A percentile compares a stretch with the other conserved stretches of the same genome.
These are phyloP conservation scores for Leptinotarsa juncta DNA, from an alignment of 2,888 invertebrate species.

Conservation along the genomic window DNA sequence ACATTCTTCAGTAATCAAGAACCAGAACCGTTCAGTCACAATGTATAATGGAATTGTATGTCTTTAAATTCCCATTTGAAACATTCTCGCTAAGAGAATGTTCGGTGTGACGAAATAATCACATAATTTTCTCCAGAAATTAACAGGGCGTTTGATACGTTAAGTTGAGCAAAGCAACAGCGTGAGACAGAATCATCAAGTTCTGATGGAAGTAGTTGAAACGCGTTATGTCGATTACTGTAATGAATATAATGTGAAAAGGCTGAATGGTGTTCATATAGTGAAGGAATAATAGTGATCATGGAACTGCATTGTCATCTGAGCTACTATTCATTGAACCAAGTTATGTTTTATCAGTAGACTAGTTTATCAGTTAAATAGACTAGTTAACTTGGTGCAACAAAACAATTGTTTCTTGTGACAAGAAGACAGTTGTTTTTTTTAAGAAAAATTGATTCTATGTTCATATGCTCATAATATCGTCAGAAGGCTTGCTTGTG, in stretches of 20 bases:
- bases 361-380: too few relatives aligned
- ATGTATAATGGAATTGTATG: not conserved
- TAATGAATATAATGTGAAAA: not conserved
- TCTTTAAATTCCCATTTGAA: not conserved
- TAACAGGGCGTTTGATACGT: slow-evolving; percentile 28
- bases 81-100: slow-evolving; percentile 9
- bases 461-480: too few relatives aligned
- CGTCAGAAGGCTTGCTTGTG: too few relatives aligned
- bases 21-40: not conserved
- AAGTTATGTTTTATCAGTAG: not conserved
- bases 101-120: slow-evolving; percentile 33
- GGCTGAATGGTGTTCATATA: not conserved
- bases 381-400: too few relatives aligned
- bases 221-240: slow-evolving; percentile 23
- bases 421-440: too few relatives aligned
- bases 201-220: slow-evolving; percentile 5
- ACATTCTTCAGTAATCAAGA: too few relatives aligned
- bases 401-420: too few relatives aligned
- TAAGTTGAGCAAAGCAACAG: not conserved
- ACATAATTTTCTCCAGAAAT: slow-evolving; percentile 26
- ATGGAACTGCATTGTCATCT: not conserved
- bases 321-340: not conserved
- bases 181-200: slow-evolving; percentile 13
- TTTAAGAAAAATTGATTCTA: too few relatives aligned
- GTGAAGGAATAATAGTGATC: not conserved